These are phyloP conservation scores for Allobates femoralis DNA, from an alignment of 2,797 vertebrate species.

Conservation along the genomic window DNA sequence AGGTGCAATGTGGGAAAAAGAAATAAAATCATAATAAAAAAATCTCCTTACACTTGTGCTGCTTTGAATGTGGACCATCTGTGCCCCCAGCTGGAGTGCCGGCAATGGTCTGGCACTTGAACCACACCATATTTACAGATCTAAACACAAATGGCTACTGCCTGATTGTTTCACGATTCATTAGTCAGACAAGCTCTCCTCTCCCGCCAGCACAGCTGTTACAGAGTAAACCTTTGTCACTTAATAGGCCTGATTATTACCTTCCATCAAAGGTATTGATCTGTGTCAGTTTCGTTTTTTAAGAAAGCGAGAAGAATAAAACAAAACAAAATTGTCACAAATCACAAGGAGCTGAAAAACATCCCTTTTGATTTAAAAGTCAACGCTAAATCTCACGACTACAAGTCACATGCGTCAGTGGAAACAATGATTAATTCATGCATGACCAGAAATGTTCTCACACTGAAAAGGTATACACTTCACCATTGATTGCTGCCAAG, in stretches of 20 bases:
- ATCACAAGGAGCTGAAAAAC: constrained; percentile 35
- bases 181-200: constrained; percentile 99
- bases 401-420: background rate
- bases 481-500: background rate
- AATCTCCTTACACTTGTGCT: constrained; percentile 81
- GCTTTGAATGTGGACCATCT: constrained; percentile 99
- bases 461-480: background rate
- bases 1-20: constrained; percentile 81
- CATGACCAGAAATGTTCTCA: background rate
- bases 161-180: constrained; percentile 99
- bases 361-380: constrained; percentile 32
- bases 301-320: constrained; percentile 75
- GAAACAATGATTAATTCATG: constrained; percentile 29
- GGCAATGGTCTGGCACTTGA: constrained; percentile 99
- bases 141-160: constrained; percentile 99
- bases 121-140: constrained; percentile 99
- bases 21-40: constrained; percentile 69
- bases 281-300: constrained; percentile 90
- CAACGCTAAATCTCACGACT: constrained; percentile 17
- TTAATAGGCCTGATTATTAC: constrained; percentile 99
- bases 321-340: constrained; percentile 53
- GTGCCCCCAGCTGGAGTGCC: constrained; percentile 99
- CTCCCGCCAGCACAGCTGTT: constrained; percentile 99
- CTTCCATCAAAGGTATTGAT: constrained; percentile 99
- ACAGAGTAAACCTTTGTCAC: constrained; percentile 99